phyloP scores from a whole-genome alignment of 2,113 vertebrate genomes.

The Pterophyllum scalare region DNA sequence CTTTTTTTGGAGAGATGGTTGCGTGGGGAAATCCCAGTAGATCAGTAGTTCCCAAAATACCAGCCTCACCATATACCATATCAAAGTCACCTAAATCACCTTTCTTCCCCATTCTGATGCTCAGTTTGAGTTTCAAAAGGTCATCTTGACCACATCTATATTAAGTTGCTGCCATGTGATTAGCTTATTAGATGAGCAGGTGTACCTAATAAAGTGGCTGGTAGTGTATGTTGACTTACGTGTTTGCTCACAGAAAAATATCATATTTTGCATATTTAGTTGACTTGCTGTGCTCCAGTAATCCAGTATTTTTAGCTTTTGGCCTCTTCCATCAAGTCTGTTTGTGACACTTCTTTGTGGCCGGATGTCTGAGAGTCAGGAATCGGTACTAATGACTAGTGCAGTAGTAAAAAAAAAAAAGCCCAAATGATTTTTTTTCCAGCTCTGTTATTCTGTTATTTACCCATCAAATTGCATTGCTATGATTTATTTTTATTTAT shows the following conservation, averaged over 20 bases:
- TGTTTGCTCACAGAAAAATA: background rate
- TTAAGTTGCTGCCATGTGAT: too few relatives aligned
- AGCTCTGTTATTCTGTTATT: background rate
- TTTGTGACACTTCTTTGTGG: background rate
- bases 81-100: too few relatives aligned
- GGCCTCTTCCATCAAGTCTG: background rate
- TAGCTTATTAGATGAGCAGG: too few relatives aligned
- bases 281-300: background rate
- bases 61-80: too few relatives aligned
- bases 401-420: background rate
- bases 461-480: background rate
- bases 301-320: background rate
- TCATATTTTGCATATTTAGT: background rate
- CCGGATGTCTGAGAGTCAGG: background rate
- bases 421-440: background rate
- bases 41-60: too few relatives aligned
- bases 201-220: background rate
- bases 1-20: too few relatives aligned
- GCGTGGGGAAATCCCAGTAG: too few relatives aligned
- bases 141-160: too few relatives aligned
- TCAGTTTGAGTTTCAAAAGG: too few relatives aligned
- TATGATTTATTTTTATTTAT: background rate
- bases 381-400: background rate
- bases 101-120: too few relatives aligned
- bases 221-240: background rate